Evolutionary conservation across 2,797 vertebrate genomes (phyloP).

Genomic region (Sebastes wilsoni): DNA sequence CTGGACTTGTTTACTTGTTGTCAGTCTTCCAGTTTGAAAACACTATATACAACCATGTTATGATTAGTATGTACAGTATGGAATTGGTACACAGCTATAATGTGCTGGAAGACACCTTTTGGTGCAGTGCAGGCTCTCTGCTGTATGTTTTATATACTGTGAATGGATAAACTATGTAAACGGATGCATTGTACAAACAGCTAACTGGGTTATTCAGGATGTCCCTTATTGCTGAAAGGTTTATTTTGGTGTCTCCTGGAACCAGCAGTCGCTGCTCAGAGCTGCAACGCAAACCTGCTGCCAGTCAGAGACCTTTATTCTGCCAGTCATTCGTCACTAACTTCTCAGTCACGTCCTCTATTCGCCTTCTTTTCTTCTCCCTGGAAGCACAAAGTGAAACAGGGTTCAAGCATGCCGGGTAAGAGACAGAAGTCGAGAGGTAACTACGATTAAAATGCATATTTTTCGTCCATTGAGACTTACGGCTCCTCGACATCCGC

Average conservation of each 20-base stretch:
- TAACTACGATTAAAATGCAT: background rate
- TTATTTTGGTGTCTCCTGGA: conserved; percentile 64
- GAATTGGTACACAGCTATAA: background rate
- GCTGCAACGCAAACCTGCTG: conserved; percentile 81
- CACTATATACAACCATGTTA: background rate
- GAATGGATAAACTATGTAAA: background rate
- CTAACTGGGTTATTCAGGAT: background rate
- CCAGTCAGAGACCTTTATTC: conserved; percentile 77
- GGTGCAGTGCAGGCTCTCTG: background rate
- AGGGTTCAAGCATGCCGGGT: conserved; percentile 79
- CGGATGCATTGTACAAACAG: background rate
- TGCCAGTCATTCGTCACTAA: conserved; percentile 88
- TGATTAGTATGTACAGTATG: background rate
- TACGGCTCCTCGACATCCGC: conserved; percentile 97
- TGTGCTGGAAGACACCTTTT: background rate
- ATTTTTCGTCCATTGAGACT: conserved; percentile 82
- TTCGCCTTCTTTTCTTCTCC: conserved; percentile 99
- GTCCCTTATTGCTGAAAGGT: background rate
- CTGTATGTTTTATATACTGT: background rate
- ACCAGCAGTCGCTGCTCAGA: conserved; percentile 67
- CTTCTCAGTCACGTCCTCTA: conserved; percentile 98
- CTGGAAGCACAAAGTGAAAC: conserved; percentile 89
- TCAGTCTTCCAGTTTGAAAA: background rate
- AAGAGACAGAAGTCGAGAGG: background rate
- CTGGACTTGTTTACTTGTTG: no score